phyloP scores from a whole-genome alignment of 2,888 invertebrate genomes.

The Nebria salina region DNA sequence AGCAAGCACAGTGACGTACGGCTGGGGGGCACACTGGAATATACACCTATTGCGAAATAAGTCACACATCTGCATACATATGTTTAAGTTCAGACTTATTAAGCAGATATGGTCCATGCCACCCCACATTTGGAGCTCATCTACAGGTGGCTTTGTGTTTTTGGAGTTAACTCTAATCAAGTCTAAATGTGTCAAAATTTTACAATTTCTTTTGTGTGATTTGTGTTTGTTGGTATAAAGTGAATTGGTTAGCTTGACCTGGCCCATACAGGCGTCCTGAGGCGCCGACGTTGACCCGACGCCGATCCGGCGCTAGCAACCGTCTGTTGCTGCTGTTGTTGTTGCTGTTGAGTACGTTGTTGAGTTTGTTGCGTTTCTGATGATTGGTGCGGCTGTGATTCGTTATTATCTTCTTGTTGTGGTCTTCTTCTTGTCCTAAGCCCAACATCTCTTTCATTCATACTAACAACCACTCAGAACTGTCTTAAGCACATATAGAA shows the following conservation, averaged over 20 bases:
- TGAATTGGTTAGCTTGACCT: conserved; percentile 65
- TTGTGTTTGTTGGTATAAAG: neutral
- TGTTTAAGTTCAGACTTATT: neutral
- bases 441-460: conserved; percentile 66
- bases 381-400: conserved; percentile 7
- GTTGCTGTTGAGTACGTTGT: conserved; percentile 6
- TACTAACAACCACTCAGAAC: conserved; percentile 58
- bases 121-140: neutral
- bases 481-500: neutral
- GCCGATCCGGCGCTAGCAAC: conserved; percentile 60
- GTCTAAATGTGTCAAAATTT: neutral
- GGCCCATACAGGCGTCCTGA: conserved; percentile 85
- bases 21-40: neutral
- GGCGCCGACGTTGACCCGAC: conserved; percentile 76
- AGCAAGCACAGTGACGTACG: conserved; percentile 39
- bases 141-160: neutral
- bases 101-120: neutral
- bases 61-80: neutral
- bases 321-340: conserved; percentile 46
- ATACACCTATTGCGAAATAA: neutral
- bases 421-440: conserved; percentile 60
- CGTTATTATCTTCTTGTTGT: conserved; percentile 53
- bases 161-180: neutral
- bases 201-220: neutral
- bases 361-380: conserved; percentile 49